These are phyloP conservation scores for Gambusia affinis DNA, from an alignment of 2,113 vertebrate genomes.

Conservation along the genomic window DNA sequence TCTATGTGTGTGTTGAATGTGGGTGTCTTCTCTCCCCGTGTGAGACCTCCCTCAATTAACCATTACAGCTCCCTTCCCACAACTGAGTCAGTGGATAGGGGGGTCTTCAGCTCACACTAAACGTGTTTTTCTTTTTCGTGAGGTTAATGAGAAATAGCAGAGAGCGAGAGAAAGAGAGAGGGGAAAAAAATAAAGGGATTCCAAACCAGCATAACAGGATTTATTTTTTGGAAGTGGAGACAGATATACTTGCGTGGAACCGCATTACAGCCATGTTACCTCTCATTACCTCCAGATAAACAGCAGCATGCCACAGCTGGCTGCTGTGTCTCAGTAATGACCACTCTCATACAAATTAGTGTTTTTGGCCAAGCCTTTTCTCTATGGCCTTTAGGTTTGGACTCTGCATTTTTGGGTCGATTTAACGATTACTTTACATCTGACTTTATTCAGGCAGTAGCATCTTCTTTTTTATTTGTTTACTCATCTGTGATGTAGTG, in stretches of 20 bases:
- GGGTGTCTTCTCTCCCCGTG: slow-evolving; percentile 66
- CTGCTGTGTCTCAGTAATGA: slow-evolving; percentile 63
- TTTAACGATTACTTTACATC: slow-evolving; percentile 45
- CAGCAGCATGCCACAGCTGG: slow-evolving; percentile 60
- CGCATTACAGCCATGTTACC: slow-evolving; percentile 62
- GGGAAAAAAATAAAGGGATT: slow-evolving; percentile 63
- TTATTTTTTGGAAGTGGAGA: slow-evolving; percentile 68
- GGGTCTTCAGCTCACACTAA: slow-evolving; percentile 55
- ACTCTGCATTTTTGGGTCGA: slow-evolving; percentile 38
- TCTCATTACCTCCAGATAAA: slow-evolving; percentile 68
- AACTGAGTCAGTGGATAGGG: slow-evolving; percentile 57
- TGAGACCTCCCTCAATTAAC: slow-evolving; percentile 71
- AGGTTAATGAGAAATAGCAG: slow-evolving; percentile 74
- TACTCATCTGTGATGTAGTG: slow-evolving; percentile 3
- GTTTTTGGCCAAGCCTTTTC: slow-evolving; percentile 46
- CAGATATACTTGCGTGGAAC: slow-evolving; percentile 53
- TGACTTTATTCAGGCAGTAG: slow-evolving; percentile 28
- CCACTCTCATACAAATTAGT: slow-evolving; percentile 58
- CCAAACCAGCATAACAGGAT: slow-evolving; percentile 72
- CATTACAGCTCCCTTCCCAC: slow-evolving; percentile 61
- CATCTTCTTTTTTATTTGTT: slow-evolving; percentile 18
- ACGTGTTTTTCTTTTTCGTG: slow-evolving; percentile 55
- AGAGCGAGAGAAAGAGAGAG: slow-evolving; percentile 56
- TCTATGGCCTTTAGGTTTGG: slow-evolving; percentile 46
- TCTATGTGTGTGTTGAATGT: slow-evolving; percentile 55